Base-by-base conservation (phyloP, 2,797 vertebrate genomes). In the Chiroxiphia lanceolata region DNA sequence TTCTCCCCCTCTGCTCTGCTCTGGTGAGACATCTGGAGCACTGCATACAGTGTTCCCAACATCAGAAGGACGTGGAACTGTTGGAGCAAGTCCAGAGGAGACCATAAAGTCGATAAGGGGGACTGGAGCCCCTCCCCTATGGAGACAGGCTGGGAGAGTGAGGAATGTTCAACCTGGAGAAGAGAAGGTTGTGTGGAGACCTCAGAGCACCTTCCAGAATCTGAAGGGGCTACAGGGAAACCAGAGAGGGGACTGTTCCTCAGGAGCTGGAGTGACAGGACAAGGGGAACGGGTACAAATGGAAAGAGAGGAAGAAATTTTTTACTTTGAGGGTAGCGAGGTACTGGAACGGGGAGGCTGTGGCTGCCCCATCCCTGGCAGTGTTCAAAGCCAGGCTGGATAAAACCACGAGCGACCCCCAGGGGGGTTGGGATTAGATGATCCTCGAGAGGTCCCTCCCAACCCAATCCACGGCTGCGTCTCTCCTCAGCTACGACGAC, bases 401-500 rank as follows among this genome's bases (percentile, higher is more conserved):
- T 13, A 8, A 34, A 31, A 8, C 13, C 42, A 18, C 10, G 15
- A 65, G 42, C 42, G 18, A 22, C 34, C 10, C 11, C 4, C 31
- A 22, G 14, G 21, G 15, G 20, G 20, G 14, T 33, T 23, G 40
- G 31, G 42, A n/a, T 42, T n/a, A 5, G 11, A 6, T 5, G 13
- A 23, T 17, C 36, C 9, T 2, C 6, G 10, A 20, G 10, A 20
- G 3, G 12, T 16, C 63, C 18, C 8, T 14, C 11, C 42, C 42
- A 13, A 13, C 5, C n/a, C 15, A 33, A 6, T 12, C 31, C 33
- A 1, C 2, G 15, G 3, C 12, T 18, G 0, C 22, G 33, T 9
- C 48, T 17, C 6, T 77, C 9, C 19, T 0, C 79, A 99, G 99
- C 97, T 99, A 98, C 38, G 99, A 99, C 6, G 98, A 99, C 96